A percentile compares a stretch with the other conserved stretches of the same genome.
These are phyloP conservation scores for Drosophila melanosoma DNA, from an alignment of 2,888 invertebrate species.

Conservation along the genomic window DNA sequence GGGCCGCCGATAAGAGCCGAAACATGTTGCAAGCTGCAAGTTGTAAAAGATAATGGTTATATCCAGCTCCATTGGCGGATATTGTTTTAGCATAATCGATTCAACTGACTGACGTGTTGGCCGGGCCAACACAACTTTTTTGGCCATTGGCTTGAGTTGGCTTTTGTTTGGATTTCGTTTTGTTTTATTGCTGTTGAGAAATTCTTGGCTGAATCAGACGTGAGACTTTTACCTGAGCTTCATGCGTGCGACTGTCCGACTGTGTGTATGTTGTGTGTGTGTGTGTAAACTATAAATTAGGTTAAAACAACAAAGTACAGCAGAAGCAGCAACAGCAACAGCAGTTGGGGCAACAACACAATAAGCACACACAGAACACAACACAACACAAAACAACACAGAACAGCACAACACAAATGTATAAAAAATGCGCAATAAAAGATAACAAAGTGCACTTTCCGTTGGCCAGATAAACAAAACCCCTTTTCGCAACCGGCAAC, in stretches of 20 bases:
- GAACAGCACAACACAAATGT: slow-evolving; percentile 42
- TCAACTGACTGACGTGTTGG: slow-evolving; percentile 66
- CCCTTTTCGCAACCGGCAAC: slow-evolving; percentile 24
- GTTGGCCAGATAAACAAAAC: slow-evolving; percentile 68
- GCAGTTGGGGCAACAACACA: slow-evolving; percentile 27
- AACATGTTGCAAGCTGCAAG: slow-evolving; percentile 48
- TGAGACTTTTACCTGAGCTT: slow-evolving; percentile 60
- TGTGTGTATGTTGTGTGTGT: slow-evolving; percentile 14
- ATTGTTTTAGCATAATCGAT: slow-evolving; percentile 84
- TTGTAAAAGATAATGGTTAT: slow-evolving; percentile 56
- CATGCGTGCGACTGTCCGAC: slow-evolving; percentile 20
- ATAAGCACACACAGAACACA: slow-evolving; percentile 47
- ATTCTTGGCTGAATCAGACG: slow-evolving; percentile 54
- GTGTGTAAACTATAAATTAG: slow-evolving; percentile 76
- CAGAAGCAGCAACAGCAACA: slow-evolving; percentile 44
- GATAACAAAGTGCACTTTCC: slow-evolving; percentile 81
- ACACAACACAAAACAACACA: slow-evolving; percentile 18
- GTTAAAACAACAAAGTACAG: slow-evolving; percentile 69
- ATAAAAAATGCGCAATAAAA: slow-evolving; percentile 79
- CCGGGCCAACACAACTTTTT: slow-evolving; percentile 53
- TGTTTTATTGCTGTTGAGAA: slow-evolving; percentile 78
- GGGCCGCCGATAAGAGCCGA: slow-evolving; percentile 56
- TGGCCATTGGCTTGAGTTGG: slow-evolving; percentile 41
- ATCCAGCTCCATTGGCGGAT: slow-evolving; percentile 74
- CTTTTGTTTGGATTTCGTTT: slow-evolving; percentile 58